Percentiles rank a stretch among this genome's conserved stretches.
Conservation (phyloP, 2,888 invertebrate species). For the Phalera bucephala region DNA sequence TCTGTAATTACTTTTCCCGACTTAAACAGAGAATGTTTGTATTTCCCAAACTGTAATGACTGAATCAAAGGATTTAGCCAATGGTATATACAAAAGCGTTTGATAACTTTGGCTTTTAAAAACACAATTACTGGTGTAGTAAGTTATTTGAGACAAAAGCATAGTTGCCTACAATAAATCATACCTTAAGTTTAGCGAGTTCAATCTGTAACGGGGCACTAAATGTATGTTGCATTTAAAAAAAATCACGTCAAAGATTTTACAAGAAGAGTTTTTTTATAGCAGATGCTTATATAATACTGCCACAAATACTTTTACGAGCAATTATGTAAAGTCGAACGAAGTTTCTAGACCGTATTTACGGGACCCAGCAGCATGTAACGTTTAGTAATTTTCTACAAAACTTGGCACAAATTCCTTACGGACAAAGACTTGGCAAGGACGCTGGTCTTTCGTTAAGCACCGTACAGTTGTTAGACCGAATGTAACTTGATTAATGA, state of each 20-base stretch:
- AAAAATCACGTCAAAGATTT: too few species aligned
- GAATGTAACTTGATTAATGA: not conserved
- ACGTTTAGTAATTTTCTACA: conserved; percentile 8
- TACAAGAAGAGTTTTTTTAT: too few species aligned
- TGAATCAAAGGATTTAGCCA: not conserved
- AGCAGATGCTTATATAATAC: too few species aligned
- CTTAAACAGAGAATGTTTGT: conserved; percentile 7
- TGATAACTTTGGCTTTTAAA: not conserved
- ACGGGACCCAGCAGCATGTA: too few species aligned
- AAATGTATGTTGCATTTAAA: too few species aligned
- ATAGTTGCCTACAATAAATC: too few species aligned
- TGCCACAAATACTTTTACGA: not conserved
- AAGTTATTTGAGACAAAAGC: too few species aligned
- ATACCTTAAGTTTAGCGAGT: too few species aligned
- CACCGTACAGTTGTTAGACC: not conserved
- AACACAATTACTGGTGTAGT: too few species aligned
- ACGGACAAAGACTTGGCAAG: conserved; percentile 6
- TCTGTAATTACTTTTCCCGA: conserved; percentile 12
- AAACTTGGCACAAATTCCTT: conserved; percentile 12
- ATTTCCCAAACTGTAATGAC: not conserved
- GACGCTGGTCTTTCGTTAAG: not conserved
- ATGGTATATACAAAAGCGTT: conserved; percentile 3
- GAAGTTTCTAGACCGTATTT: conserved; percentile 12
- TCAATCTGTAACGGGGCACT: too few species aligned
- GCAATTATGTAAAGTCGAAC: not conserved